Conservation (phyloP, 2,888 invertebrate genomes). For the Pinctada fucata region DNA sequence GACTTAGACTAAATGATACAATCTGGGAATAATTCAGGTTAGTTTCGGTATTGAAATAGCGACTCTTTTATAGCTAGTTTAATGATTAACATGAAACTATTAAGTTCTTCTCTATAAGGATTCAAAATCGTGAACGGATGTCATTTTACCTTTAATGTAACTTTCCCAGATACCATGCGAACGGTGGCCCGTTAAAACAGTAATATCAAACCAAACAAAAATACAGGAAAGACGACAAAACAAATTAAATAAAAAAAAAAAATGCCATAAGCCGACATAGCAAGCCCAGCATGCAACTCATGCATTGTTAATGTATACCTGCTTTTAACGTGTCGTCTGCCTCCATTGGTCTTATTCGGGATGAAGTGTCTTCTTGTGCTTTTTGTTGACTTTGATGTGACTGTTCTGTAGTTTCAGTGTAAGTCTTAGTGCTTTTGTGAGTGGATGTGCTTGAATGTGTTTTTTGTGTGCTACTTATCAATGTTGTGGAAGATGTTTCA, state of each 20-base stretch:
- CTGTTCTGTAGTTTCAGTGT: background rate
- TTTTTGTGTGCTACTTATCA: constrained; percentile 7
- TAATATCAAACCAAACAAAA: background rate
- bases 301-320: constrained; percentile 19
- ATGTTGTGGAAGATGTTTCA: background rate
- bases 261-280: background rate
- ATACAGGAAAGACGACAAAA: background rate
- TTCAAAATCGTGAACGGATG: no score
- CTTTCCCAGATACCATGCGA: no score
- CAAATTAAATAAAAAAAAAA: background rate
- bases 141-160: no score
- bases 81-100: no score
- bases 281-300: constrained; percentile 17
- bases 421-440: background rate
- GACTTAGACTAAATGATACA: no score
- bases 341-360: background rate
- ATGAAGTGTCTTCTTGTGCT: constrained; percentile 11
- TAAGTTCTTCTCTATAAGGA: no score
- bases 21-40: no score
- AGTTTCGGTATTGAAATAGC: no score
- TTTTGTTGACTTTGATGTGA: constrained; percentile 1
- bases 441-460: constrained; percentile 10
- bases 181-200: no score
- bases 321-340: constrained; percentile 2
- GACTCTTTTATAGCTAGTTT: no score